Evolutionary conservation across 1,140 invertebrate genomes (phyloP).

Genomic region (Paraescarpia echinospica): DNA sequence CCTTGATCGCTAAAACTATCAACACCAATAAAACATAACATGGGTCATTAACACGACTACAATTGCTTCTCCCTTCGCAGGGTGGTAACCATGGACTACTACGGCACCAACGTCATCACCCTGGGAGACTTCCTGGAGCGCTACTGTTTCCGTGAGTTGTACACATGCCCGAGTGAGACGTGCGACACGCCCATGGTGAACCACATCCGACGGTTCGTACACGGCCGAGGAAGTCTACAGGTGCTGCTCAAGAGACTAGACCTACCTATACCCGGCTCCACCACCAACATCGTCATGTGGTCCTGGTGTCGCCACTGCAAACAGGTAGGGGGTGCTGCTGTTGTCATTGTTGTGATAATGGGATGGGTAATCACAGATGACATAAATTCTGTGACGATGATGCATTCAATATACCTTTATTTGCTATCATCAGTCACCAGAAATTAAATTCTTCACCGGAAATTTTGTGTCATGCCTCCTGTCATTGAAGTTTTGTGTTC

Average conservation of each 20-base stretch:
- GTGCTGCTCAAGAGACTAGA: conserved; percentile 66
- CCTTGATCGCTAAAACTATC: no score
- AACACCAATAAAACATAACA: no score
- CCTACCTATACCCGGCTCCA: conserved; percentile 41
- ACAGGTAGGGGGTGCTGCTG: conserved; percentile 56
- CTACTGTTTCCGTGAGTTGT: conserved; percentile 80
- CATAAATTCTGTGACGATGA: no score
- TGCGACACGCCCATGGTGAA: conserved; percentile 85
- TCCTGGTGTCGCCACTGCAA: conserved; percentile 81
- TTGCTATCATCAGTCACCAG: no score
- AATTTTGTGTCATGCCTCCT: no score
- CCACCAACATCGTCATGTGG: conserved; percentile 76
- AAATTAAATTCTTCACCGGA: no score
- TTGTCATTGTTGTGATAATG: no score
- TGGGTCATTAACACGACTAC: not conserved
- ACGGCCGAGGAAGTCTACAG: conserved; percentile 67
- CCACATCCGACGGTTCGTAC: conserved; percentile 83
- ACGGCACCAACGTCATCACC: conserved; percentile 91
- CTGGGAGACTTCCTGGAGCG: conserved; percentile 90
- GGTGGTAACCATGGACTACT: conserved; percentile 92
- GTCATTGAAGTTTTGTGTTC: not conserved
- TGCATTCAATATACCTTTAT: no score
- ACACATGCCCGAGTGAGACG: conserved; percentile 77
- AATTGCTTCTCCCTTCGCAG: conserved; percentile 53
- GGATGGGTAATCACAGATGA: no score